Evolutionary conservation across 2,888 invertebrate genomes (phyloP), one percentile per base, ranked within the genome.

Genomic region (Drosophila sordidula): DNA sequence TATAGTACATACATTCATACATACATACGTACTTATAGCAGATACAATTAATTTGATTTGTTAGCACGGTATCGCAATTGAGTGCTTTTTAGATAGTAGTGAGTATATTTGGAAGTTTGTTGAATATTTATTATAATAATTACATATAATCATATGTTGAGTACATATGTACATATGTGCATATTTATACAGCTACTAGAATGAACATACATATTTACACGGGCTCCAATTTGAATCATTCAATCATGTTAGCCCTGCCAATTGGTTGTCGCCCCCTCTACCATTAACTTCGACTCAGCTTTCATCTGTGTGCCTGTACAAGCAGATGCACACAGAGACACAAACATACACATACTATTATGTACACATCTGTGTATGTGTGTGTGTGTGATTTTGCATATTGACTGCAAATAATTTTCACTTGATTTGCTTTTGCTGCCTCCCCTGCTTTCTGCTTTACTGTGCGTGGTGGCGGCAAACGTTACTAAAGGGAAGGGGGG

Each of bases 331-430:
- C 25, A 39, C 16, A 25, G 6, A 47, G 39, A 42, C 25, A 34
- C 42, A 54, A 12, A 36, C 32, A 18, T 6, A 51, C 45, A 36
- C 34, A 34, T 9, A 42, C 9, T 16, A 25, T 9, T 12, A 39
- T 5, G n/a, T 44, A 22, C 41, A 56, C 25, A 18, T 39, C 41
- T 50, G 42, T 3, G 22, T 22, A 3, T 50, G 14, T 39, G 14
- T 54, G 34, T 45, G 44, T 71, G 29, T 63, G 59, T 70, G 68
- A 38, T 58, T 78, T 78, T 87, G 87, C 87, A 83, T 83, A 80
- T 88, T 88, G 80, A 70, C 73, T 82, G 88, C 87, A 75, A 84
- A 86, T 75, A 83, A 71, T 86, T 83, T 86, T 78, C 80, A 88
- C 80, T 88, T 85, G 80, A 80, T 83, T 86, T 78, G 70, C 64